Conservation (phyloP, 1,140 invertebrate species). For the Penaeus chinensis region DNA sequence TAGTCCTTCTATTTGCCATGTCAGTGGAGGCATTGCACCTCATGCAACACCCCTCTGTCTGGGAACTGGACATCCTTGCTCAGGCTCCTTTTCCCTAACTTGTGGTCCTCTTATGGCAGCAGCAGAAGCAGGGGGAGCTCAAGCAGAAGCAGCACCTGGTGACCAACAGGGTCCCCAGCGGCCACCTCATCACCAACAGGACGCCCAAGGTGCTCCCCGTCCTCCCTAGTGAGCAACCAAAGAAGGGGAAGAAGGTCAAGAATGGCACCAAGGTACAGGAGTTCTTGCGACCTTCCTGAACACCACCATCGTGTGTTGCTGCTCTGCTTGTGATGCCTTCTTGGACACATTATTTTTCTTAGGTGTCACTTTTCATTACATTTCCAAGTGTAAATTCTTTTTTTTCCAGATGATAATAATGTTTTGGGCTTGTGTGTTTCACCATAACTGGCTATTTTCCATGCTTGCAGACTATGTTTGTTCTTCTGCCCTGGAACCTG, state of each 20-base stretch:
- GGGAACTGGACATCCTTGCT: too few species aligned
- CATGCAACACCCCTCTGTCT: too few species aligned
- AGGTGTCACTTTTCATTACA: constrained; percentile 11
- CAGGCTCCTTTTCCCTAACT: too few species aligned
- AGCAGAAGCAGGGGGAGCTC: constrained; percentile 13
- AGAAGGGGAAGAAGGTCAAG: neutral
- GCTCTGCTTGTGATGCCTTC: constrained; percentile 15
- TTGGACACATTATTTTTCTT: constrained; percentile 4
- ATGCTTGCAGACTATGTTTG: too few species aligned
- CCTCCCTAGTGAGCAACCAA: constrained; percentile 9
- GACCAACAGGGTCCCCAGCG: constrained; percentile 47
- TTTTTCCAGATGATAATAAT: constrained; percentile 26
- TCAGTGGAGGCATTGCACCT: too few species aligned
- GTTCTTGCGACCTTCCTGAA: neutral
- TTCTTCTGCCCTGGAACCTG: too few species aligned
- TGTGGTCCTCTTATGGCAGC: neutral
- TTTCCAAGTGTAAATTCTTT: constrained; percentile 24
- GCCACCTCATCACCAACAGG: constrained; percentile 52
- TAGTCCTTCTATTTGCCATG: too few species aligned
- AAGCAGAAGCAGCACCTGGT: constrained; percentile 39
- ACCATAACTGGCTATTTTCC: too few species aligned
- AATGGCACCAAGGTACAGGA: constrained; percentile 35
- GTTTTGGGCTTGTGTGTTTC: constrained; percentile 24
- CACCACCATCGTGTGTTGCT: constrained; percentile 9
- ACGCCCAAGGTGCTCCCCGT: constrained; percentile 42